Conservation (phyloP, 2,797 vertebrate genomes). For the Bradypodion pumilum region DNA sequence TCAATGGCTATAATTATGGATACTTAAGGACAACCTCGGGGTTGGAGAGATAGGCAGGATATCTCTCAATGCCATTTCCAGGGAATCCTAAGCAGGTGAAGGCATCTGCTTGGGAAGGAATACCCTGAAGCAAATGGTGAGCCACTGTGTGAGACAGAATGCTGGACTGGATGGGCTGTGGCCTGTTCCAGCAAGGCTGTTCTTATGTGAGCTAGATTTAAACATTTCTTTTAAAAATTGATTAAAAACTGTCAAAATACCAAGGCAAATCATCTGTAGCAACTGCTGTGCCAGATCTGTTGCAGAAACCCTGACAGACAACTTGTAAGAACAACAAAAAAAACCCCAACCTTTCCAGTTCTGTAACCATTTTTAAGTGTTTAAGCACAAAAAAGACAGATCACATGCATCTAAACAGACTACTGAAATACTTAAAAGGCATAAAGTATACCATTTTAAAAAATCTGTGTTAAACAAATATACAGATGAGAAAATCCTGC, state of each 20-base stretch:
- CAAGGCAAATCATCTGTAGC: conserved; percentile 30
- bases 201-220: conserved; percentile 1
- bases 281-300: conserved; percentile 35
- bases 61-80: no score
- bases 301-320: conserved; percentile 34
- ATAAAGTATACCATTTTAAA: conserved; percentile 31
- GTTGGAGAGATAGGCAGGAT: no score
- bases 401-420: conserved; percentile 22
- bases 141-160: no score
- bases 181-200: no score
- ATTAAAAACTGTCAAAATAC: conserved; percentile 29
- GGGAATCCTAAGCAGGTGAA: no score
- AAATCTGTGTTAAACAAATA: not conserved
- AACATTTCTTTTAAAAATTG: not conserved
- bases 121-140: no score
- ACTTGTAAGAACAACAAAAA: not conserved
- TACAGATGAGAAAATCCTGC: not conserved
- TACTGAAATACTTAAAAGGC: conserved; percentile 34
- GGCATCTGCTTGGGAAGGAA: no score
- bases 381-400: conserved; percentile 14
- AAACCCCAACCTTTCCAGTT: conserved; percentile 6
- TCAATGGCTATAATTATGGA: no score
- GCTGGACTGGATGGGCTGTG: no score
- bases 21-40: no score
- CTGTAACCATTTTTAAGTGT: conserved; percentile 16